phyloP scores from a whole-genome alignment of 2,113 vertebrate species.

The Scortum barcoo region DNA sequence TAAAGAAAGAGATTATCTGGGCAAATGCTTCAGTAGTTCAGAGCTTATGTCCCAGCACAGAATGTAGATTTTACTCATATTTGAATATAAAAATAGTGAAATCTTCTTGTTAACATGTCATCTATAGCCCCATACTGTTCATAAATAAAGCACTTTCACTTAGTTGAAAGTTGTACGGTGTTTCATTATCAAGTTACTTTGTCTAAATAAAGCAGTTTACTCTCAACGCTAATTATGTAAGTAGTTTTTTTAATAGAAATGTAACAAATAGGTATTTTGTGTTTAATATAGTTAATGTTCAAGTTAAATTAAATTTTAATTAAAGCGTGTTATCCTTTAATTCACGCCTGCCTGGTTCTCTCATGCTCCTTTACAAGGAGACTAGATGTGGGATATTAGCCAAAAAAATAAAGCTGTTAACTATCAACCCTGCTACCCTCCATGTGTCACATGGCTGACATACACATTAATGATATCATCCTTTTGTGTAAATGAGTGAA shows the following conservation, averaged over 20 bases:
- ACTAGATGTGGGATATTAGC: not conserved
- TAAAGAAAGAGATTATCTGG: not conserved
- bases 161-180: not conserved
- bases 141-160: not conserved
- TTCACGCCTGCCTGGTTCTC: not conserved
- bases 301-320: slow-evolving; percentile 35
- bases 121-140: not conserved
- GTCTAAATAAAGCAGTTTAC: not conserved
- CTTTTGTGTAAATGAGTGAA: slow-evolving; percentile 32
- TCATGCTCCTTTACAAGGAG: slow-evolving; percentile 11
- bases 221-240: not conserved
- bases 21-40: slow-evolving; percentile 8
- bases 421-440: slow-evolving; percentile 6
- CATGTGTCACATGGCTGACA: not conserved
- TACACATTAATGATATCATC: not conserved
- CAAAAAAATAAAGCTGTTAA: slow-evolving; percentile 3
- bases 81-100: not conserved
- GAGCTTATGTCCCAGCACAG: not conserved
- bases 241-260: not conserved
- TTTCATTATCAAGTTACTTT: not conserved
- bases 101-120: too few species aligned
- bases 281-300: not conserved
- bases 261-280: not conserved
- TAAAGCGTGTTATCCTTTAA: slow-evolving; percentile 44
- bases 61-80: not conserved